Conservation (phyloP, 2,113 vertebrate species). For the Genyomyrus donnyi region DNA sequence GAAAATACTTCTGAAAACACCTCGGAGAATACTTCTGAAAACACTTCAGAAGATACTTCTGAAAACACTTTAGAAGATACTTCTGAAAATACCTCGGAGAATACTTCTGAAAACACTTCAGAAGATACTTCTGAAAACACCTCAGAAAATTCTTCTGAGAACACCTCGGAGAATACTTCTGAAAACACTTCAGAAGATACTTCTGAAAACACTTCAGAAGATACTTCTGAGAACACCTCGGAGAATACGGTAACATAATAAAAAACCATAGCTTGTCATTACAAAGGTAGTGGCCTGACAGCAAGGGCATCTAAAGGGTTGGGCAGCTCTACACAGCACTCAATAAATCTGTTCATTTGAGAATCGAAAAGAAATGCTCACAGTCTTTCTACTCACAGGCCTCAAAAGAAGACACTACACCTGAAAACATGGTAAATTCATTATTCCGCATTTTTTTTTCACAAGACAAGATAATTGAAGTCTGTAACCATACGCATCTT, state of each 20-base stretch:
- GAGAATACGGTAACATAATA: not conserved
- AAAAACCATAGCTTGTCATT: not conserved
- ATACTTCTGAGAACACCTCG: not conserved
- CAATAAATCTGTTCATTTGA: not conserved
- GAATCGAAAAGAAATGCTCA: not conserved
- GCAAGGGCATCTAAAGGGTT: not conserved
- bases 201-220: not conserved
- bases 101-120: not conserved
- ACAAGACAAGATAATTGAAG: not conserved
- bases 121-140: not conserved
- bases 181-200: not conserved
- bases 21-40: constrained; percentile 13
- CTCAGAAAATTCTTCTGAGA: not conserved
- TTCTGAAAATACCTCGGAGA: not conserved
- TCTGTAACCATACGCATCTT: not conserved
- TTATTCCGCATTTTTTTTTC: not conserved
- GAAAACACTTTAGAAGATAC: not conserved
- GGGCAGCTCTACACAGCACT: not conserved
- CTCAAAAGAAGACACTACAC: constrained; percentile 2
- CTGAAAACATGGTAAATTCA: constrained; percentile 14
- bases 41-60: not conserved
- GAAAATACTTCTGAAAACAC: constrained; percentile 21
- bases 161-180: not conserved
- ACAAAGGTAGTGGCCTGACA: not conserved
- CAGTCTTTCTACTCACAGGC: not conserved